Percentiles rank a stretch among this genome's conserved stretches.
Conservation (phyloP, 2,113 vertebrate genomes). For the Podarcis cretensis region DNA sequence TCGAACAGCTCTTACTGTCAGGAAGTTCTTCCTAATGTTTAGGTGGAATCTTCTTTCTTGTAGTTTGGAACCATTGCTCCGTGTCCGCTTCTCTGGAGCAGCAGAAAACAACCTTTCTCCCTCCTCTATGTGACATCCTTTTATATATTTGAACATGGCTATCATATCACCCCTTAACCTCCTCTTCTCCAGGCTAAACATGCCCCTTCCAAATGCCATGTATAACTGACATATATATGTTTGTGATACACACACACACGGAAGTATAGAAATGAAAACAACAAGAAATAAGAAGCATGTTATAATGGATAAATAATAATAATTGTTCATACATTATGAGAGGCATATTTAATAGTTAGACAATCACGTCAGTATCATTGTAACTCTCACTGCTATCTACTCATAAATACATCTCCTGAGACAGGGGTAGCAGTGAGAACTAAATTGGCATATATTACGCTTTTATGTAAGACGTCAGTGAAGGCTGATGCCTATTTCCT, state of each 20-base stretch:
- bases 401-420: background rate
- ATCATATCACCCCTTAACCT: no score
- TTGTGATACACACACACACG: background rate
- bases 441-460: background rate
- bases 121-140: no score
- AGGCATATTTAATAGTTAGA: background rate
- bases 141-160: no score
- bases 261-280: background rate
- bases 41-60: no score
- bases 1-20: no score
- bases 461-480: background rate
- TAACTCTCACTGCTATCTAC: background rate
- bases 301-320: background rate
- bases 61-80: no score
- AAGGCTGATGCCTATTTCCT: background rate
- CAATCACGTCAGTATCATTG: background rate
- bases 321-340: background rate
- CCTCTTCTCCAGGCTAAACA: no score
- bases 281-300: background rate
- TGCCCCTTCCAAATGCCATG: background rate
- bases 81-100: no score
- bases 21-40: no score
- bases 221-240: background rate
- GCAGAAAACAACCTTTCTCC: no score
- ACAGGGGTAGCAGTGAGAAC: background rate